Percentiles rank a stretch among this genome's conserved stretches.
phyloP scores from a whole-genome alignment of 1,140 invertebrate species.

The Tetramorium parvispinum region DNA sequence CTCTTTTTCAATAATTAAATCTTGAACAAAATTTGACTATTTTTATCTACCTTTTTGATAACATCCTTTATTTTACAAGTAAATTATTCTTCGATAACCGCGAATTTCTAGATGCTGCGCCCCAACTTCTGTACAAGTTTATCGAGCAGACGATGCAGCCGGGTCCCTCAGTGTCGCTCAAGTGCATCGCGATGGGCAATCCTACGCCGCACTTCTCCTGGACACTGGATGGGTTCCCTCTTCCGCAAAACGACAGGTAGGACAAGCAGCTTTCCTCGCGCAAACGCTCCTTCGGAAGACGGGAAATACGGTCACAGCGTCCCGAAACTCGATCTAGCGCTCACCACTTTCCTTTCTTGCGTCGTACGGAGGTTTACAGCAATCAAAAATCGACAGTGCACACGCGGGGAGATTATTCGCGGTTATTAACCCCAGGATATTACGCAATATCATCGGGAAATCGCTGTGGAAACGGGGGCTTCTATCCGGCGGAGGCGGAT shows the following conservation, averaged over 20 bases:
- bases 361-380: not conserved
- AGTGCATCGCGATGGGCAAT: conserved; percentile 96
- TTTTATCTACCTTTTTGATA: not conserved
- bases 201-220: conserved; percentile 95
- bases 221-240: conserved; percentile 94
- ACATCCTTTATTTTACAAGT: not conserved
- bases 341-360: not conserved
- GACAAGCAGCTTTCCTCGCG: not conserved
- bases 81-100: not conserved
- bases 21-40: not conserved
- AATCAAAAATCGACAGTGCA: conserved; percentile 64
- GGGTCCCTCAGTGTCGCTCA: conserved; percentile 94
- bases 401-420: conserved; percentile 66
- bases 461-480: conserved; percentile 49
- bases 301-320: not conserved
- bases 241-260: conserved; percentile 89
- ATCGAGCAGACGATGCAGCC: conserved; percentile 95
- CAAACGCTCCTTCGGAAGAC: not conserved
- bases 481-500: conserved; percentile 40
- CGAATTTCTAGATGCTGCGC: conserved; percentile 89
- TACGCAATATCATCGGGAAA: conserved; percentile 65
- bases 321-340: not conserved
- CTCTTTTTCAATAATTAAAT: not conserved
- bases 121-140: conserved; percentile 95
- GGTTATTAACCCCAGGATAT: conserved; percentile 72